These are phyloP conservation scores for Rhinolophus ferrumequinum DNA, from an alignment of 2,113 vertebrate genomes.

Conservation along the genomic window DNA sequence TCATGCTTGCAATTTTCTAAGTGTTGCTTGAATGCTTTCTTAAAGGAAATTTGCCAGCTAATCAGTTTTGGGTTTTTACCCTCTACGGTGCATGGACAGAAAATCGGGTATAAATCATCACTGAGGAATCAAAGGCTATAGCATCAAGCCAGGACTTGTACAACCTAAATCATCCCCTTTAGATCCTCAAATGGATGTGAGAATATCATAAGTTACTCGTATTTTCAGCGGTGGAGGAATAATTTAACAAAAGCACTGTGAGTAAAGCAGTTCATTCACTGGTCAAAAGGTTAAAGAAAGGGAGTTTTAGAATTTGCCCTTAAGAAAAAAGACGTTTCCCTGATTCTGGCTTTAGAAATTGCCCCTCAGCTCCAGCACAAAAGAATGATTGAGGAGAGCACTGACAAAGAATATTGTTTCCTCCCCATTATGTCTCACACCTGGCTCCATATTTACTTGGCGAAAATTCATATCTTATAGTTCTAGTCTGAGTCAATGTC, in stretches of 20 bases:
- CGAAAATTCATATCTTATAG: not conserved
- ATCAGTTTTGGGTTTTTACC: not conserved
- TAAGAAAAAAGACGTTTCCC: not conserved
- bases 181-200: conserved; percentile 75
- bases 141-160: conserved; percentile 54
- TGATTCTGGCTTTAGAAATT: not conserved
- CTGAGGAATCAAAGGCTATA: conserved; percentile 73
- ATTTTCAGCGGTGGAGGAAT: conserved; percentile 71
- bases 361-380: conserved; percentile 51
- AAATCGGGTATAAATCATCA: conserved; percentile 66
- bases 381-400: conserved; percentile 37
- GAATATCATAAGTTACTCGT: conserved; percentile 56
- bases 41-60: not conserved
- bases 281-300: conserved; percentile 75
- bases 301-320: conserved; percentile 15
- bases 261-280: conserved; percentile 54
- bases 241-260: conserved; percentile 72
- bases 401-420: not conserved
- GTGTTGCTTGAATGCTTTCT: not conserved
- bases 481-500: not conserved
- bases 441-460: not conserved
- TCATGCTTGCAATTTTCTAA: not conserved
- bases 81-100: conserved; percentile 59
- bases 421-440: not conserved
- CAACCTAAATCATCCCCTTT: conserved; percentile 61